These are phyloP conservation scores for Crotophaga sulcirostris DNA, from an alignment of 2,113 vertebrate genomes.

Conservation along the genomic window DNA sequence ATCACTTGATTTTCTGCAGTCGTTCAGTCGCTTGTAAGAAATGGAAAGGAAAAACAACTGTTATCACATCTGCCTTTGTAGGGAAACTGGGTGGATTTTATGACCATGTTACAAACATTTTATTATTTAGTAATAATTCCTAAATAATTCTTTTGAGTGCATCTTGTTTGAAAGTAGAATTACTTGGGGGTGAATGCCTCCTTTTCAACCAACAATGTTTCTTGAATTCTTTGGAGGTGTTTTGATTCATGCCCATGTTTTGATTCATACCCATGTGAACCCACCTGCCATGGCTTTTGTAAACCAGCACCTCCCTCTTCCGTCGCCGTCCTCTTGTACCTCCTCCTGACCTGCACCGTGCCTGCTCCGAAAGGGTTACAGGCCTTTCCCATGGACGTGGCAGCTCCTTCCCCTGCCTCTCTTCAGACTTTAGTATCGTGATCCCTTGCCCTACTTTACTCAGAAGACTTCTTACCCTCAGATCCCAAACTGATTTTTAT, in stretches of 20 bases:
- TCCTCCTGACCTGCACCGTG: background rate
- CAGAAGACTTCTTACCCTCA: background rate
- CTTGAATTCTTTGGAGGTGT: background rate
- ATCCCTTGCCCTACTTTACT: background rate
- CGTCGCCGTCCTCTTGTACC: background rate
- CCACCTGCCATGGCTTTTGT: background rate
- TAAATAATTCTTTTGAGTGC: background rate
- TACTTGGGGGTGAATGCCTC: background rate
- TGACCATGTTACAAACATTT: background rate
- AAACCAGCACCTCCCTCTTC: background rate
- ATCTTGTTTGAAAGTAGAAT: background rate
- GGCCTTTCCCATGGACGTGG: background rate
- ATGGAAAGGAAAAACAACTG: background rate
- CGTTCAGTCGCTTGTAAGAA: background rate
- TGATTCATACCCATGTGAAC: background rate
- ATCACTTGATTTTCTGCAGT: background rate
- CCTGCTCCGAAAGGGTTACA: accelerated
- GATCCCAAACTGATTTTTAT: background rate
- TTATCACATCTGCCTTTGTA: background rate
- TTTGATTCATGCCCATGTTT: background rate
- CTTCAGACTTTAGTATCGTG: background rate
- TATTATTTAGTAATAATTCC: background rate
- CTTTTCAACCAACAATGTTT: background rate
- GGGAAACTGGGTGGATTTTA: background rate
- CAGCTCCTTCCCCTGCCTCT: background rate